phyloP scores from a whole-genome alignment of 92 coral and sea anemone genomes.

The Porites divaricata region DNA sequence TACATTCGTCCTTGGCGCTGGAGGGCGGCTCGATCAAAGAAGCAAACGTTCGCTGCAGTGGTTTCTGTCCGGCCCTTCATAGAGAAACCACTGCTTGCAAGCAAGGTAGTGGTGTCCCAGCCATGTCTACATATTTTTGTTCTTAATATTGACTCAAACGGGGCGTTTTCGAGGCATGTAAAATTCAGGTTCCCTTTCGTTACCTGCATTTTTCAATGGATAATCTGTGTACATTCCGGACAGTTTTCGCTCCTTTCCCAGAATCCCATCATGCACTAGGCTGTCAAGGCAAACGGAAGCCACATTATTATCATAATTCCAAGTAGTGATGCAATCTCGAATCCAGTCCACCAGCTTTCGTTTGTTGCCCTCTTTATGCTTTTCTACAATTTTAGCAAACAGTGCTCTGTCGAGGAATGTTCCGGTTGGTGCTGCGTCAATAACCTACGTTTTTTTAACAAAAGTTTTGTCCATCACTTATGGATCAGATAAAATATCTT shows the following conservation, averaged over 20 bases:
- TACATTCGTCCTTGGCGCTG: no score
- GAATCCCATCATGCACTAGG: conserved; percentile 54
- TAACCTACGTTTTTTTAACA: conserved; percentile 43
- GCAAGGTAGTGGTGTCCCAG: no score
- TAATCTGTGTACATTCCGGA: conserved; percentile 38
- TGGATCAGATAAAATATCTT: no score
- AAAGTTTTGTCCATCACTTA: not conserved
- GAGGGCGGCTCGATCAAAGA: no score
- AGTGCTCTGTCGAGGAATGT: conserved; percentile 64
- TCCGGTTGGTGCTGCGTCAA: conserved; percentile 48
- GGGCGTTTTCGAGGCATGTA: no score
- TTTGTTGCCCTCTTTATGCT: conserved; percentile 32
- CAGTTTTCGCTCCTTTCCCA: conserved; percentile 52
- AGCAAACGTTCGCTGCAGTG: no score
- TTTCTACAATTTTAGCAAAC: conserved; percentile 54
- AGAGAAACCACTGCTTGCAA: no score
- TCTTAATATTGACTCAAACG: no score
- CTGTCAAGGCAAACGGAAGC: conserved; percentile 65
- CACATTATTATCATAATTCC: conserved; percentile 35
- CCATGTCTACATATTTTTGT: no score
- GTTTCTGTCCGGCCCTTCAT: no score
- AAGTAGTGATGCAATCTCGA: conserved; percentile 51
- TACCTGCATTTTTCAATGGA: conserved; percentile 60
- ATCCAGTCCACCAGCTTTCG: conserved; percentile 51
- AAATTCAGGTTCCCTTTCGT: not conserved